phyloP scores from a whole-genome alignment of 2,797 vertebrate species.

The Borostomias antarcticus region DNA sequence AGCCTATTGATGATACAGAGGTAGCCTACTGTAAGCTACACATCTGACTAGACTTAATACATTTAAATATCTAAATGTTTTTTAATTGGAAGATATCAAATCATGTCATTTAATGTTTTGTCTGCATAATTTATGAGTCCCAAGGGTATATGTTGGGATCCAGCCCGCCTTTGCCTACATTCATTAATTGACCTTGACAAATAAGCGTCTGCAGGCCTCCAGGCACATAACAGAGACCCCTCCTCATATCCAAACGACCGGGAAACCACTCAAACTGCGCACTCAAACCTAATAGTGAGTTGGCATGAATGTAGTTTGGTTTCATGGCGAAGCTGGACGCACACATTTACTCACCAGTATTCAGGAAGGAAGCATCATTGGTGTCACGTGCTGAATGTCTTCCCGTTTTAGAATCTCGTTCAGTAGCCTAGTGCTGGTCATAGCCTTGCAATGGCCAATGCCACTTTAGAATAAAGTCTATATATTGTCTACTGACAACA shows the following conservation, averaged over 20 bases:
- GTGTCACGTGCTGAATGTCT: neutral
- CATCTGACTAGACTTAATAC: slow-evolving; percentile 65
- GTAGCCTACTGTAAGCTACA: slow-evolving; percentile 54
- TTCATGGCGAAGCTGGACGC: too few species aligned
- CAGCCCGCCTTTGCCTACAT: slow-evolving; percentile 61
- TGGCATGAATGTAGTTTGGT: too few species aligned
- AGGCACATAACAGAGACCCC: slow-evolving; percentile 62
- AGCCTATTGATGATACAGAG: slow-evolving; percentile 46
- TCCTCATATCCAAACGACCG: slow-evolving; percentile 29
- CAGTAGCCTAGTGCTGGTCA: too few species aligned
- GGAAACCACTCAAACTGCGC: slow-evolving; percentile 29
- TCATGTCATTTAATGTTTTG: slow-evolving; percentile 64
- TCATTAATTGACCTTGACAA: slow-evolving; percentile 83
- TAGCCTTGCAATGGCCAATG: too few species aligned
- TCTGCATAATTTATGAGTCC: slow-evolving; percentile 73
- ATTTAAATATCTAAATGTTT: slow-evolving; percentile 34
- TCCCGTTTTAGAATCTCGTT: too few species aligned
- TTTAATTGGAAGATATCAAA: slow-evolving; percentile 73
- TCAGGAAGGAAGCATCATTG: neutral
- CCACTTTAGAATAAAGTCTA: too few species aligned
- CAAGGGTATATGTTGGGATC: slow-evolving; percentile 52
- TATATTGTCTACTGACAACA: too few species aligned
- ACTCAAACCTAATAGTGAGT: too few species aligned
- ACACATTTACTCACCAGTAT: neutral
- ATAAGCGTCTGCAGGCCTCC: slow-evolving; percentile 72